These are phyloP conservation scores for Anisognathus igniventris DNA, from an alignment of 2,797 vertebrate genomes.

Conservation along the genomic window DNA sequence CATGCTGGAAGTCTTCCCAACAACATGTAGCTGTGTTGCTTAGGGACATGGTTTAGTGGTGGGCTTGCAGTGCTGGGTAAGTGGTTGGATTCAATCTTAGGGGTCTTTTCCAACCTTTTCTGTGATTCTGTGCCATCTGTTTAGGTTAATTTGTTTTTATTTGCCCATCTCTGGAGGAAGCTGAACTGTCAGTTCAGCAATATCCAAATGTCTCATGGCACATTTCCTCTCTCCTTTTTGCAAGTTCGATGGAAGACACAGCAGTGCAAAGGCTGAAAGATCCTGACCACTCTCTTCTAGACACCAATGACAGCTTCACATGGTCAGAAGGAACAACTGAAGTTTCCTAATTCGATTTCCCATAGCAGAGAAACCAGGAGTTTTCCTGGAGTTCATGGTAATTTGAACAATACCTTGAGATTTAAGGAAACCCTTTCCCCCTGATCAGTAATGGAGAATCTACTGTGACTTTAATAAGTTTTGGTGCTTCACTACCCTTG, in stretches of 20 bases:
- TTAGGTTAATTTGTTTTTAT: background rate
- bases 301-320: background rate
- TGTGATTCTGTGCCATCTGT: background rate
- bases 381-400: background rate
- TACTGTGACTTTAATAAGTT: background rate
- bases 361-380: background rate
- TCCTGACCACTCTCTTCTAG: background rate
- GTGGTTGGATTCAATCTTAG: background rate
- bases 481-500: background rate
- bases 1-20: background rate
- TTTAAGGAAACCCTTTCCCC: background rate
- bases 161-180: background rate
- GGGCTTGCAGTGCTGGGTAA: background rate
- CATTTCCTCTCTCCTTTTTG: background rate
- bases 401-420: background rate
- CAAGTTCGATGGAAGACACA: background rate
- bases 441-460: background rate
- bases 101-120: background rate
- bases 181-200: background rate
- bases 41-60: background rate
- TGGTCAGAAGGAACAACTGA: background rate
- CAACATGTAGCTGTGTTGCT: background rate
- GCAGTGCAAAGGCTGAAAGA: background rate
- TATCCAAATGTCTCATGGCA: background rate
- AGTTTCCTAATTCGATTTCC: background rate